Evolutionary conservation across 2,888 invertebrate genomes (phyloP), one percentile per base, ranked within the genome.

Genomic region (Leptothorax acervorum): DNA sequence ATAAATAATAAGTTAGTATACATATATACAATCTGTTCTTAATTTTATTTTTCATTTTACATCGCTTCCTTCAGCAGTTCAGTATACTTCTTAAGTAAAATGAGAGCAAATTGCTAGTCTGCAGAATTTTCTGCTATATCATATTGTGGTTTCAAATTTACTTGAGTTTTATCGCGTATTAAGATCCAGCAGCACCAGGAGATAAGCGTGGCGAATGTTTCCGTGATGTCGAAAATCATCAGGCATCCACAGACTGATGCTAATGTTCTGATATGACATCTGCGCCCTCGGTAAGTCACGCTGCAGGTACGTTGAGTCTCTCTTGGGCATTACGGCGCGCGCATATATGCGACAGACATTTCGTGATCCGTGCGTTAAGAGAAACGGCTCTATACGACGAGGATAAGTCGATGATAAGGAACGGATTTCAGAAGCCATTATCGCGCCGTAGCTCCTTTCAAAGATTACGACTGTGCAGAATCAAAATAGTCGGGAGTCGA

Each of bases 191-290:
- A n/a, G 23, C n/a, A 28, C 9, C 62, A 12, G 8, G 68, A 84
- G 86, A 90, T 87, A 86, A 35, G 45, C 73, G 84, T 79, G 62
- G 23, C 62, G 79, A 73, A 85, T 86, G 78, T 87, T 85, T 85
- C 86, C 89, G 81, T 83, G 87, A 87, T 86, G 87, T 84, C 82
- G 90, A 88, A 88, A 89, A 90, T 90, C 89, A 87, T 81, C 86
- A 35, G 76, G 83, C 82, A 79, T 82, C 84, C 82, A 48, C 83
- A 78, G 84, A 65, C 82, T 84, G 90, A 90, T 90, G 90, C 86
- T 90, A 90, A 90, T 90, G 90, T 84, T 62, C 90, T 87, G 90
- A 90, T 90, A 87, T 87, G 88, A 85, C 88, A 88, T 90, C 87
- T 87, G 85, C 85, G 70, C 79, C 85, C 86, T 83, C 66, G 83